A percentile compares a stretch with the other conserved stretches of the same genome.
Evolutionary conservation across 2,113 vertebrate genomes (phyloP).

Genomic region (Lepisosteus oculatus): DNA sequence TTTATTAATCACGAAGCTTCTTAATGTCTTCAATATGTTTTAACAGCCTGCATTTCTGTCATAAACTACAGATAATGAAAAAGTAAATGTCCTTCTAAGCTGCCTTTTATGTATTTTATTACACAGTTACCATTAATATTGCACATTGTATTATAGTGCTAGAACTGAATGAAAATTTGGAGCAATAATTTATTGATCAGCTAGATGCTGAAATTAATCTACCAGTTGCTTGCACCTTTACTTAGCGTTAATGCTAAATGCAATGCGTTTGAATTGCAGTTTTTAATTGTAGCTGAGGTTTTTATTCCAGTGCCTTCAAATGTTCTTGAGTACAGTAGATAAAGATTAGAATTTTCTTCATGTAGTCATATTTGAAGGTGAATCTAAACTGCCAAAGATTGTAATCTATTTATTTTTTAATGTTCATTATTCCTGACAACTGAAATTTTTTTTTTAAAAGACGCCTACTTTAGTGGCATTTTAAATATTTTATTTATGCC

Average conservation of each 20-base stretch:
- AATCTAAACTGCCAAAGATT: conserved; percentile 19
- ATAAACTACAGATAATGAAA: too few species aligned
- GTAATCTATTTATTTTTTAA: conserved; percentile 24
- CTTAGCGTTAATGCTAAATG: too few species aligned
- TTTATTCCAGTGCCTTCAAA: conserved; percentile 9
- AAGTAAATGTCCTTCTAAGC: too few species aligned
- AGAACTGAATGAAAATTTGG: background rate
- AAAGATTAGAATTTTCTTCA: background rate
- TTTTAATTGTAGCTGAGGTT: conserved; percentile 6
- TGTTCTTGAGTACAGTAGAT: background rate
- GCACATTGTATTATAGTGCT: too few species aligned
- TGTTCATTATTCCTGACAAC: conserved; percentile 17
- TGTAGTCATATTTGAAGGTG: background rate
- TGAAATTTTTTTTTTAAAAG: too few species aligned
- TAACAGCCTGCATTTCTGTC: too few species aligned
- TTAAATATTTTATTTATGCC: conserved; percentile 11
- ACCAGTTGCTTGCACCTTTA: background rate
- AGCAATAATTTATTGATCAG: conserved; percentile 9
- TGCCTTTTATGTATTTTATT: too few species aligned
- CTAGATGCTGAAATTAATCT: conserved; percentile 9
- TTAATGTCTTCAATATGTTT: too few species aligned
- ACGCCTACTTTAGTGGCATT: too few species aligned
- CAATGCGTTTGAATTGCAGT: background rate
- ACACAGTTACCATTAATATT: background rate
- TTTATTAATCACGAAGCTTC: too few species aligned